These are phyloP conservation scores for Drosophila borborema DNA, from an alignment of 2,888 invertebrate species.

Conservation along the genomic window DNA sequence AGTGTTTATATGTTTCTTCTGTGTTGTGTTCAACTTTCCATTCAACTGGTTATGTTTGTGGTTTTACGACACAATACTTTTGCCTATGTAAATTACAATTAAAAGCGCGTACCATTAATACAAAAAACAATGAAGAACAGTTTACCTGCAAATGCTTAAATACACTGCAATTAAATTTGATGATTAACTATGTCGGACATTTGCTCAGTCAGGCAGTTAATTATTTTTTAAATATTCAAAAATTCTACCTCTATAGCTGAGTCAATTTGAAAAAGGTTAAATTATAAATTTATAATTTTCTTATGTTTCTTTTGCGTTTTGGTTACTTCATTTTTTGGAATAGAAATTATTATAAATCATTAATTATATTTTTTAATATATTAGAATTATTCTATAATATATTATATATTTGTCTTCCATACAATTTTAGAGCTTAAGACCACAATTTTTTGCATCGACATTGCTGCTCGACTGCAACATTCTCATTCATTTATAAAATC, in stretches of 20 bases:
- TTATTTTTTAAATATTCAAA: not conserved
- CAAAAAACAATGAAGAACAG: constrained; percentile 3
- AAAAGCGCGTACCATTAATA: constrained; percentile 26
- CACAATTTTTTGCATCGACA: too few relatives aligned
- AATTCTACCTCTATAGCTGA: not conserved
- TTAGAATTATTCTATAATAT: too few relatives aligned
- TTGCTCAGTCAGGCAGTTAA: not conserved
- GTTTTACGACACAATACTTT: constrained; percentile 28
- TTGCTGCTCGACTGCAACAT: too few relatives aligned
- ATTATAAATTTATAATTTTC: not conserved
- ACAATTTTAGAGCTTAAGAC: too few relatives aligned
- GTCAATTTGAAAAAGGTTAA: not conserved
- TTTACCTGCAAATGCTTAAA: not conserved
- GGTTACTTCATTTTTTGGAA: too few relatives aligned
- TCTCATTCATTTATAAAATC: too few relatives aligned
- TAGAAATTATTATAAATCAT: too few relatives aligned
- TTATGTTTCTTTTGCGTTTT: not conserved
- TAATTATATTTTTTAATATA: too few relatives aligned
- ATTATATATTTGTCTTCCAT: too few relatives aligned
- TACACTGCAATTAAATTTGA: not conserved
- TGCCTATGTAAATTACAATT: constrained; percentile 43
- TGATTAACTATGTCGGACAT: not conserved
- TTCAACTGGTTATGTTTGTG: constrained; percentile 52
- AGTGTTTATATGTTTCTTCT: constrained; percentile 12
- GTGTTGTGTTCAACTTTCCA: constrained; percentile 57